A percentile compares a stretch with the other conserved stretches of the same genome.
Conservation (phyloP, 2,113 vertebrate species). For the Crotalus helleri region DNA sequence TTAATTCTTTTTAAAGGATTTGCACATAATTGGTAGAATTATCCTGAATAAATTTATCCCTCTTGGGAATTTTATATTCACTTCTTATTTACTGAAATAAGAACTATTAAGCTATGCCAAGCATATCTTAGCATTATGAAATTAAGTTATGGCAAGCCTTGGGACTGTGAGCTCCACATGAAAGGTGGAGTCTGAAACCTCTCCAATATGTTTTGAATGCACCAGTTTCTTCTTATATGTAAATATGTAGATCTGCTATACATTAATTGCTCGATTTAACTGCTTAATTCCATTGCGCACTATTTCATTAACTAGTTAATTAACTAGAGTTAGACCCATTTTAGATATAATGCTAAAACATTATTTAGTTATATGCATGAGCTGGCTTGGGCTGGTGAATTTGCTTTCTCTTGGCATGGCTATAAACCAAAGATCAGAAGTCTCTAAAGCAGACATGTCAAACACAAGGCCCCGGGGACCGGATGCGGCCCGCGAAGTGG, state of each 20-base stretch:
- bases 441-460: background rate
- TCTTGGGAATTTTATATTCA: conserved; percentile 17
- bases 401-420: background rate
- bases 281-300: background rate
- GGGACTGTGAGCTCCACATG: background rate
- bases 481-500: too few species aligned
- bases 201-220: background rate
- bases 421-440: background rate
- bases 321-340: background rate
- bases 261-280: background rate
- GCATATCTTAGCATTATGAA: background rate
- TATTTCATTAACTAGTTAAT: background rate
- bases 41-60: conserved; percentile 31
- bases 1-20: background rate
- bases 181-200: background rate
- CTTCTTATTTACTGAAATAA: background rate
- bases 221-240: background rate
- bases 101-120: background rate
- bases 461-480: too few species aligned
- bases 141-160: background rate
- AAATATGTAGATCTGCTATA: background rate
- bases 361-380: background rate
- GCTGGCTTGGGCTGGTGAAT: background rate
- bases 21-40: background rate
- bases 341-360: background rate